Evolutionary conservation across 1,140 invertebrate species (phyloP), one percentile per base, ranked within the genome.

Genomic region (Pseudomyrmex pallidus): DNA sequence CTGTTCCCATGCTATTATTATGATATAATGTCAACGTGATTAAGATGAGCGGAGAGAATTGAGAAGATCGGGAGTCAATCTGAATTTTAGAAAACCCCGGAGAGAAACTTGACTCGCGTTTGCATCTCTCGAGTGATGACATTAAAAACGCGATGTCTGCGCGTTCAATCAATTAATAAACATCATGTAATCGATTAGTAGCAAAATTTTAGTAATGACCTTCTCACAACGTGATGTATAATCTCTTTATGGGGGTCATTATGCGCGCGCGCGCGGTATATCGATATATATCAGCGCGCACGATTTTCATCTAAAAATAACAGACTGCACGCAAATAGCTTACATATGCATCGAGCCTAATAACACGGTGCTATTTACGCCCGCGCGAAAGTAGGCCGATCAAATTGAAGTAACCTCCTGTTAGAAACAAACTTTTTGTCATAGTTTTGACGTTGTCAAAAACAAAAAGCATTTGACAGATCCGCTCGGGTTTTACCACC

Each of bases 271-370:
- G 20, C 35, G 35, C 35, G 5, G 7, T 35, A 70, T 48, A 76
- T 57, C 48, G 54, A 44, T 5, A 52, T 57, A 61, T 22, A 82
- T 86, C 48, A 62, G 61, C 63, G 52, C 35, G 62, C 62, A 72
- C 22, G 50, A 86, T 85, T 82, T 70, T 63, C 59, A 56, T 86
- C 85, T 87, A 87, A 87, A 87, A 87, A 87, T 87, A 87, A 74
- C 82, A 73, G 22, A 2, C 80, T 54, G 12, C 86, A 84, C 85
- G 86, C 85, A 86, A 87, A 87, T 87, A 78, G 86, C 82, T 17
- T 59, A 74, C 74, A 83, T 86, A 87, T 84, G 85, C 66, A 87
- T 78, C 56, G 82, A 54, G 61, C 56, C 74, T 87, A 87, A 87
- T 84, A 87, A 87, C 68, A 72, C 48, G 15, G 57, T 48, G 62